These are phyloP conservation scores for Buathra laborator DNA, from an alignment of 2,888 invertebrate species.

Conservation along the genomic window DNA sequence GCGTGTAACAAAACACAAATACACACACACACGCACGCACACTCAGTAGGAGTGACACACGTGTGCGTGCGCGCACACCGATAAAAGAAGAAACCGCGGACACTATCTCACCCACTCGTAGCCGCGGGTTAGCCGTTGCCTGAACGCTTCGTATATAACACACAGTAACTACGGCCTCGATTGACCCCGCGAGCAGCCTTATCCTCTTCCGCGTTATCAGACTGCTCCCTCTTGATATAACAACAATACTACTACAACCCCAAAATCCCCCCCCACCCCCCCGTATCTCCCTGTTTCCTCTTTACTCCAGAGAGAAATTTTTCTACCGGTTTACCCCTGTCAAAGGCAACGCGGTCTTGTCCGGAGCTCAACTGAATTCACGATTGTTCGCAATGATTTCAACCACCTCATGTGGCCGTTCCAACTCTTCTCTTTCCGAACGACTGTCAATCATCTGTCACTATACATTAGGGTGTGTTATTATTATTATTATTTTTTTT, in stretches of 20 bases:
- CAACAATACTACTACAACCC: conserved; percentile 6
- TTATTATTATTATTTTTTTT: neutral
- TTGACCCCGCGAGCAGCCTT: conserved; percentile 21
- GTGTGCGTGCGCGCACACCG: conserved; percentile 28
- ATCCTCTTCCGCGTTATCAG: conserved; percentile 33
- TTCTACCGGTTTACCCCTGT: neutral
- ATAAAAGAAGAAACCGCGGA: conserved; percentile 17
- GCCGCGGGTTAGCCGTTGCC: conserved; percentile 6
- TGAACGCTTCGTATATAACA: conserved; percentile 15
- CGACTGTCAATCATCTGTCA: neutral
- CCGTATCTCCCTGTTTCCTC: neutral
- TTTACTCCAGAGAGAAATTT: neutral
- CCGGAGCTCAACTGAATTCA: conserved; percentile 1
- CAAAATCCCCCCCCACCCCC: neutral
- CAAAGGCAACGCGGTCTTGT: neutral
- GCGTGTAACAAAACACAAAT: neutral
- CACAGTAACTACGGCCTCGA: conserved; percentile 37
- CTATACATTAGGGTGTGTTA: conserved; percentile 7
- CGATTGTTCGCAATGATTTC: conserved; percentile 4
- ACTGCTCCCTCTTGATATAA: conserved; percentile 13
- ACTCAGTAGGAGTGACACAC: conserved; percentile 12
- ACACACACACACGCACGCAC: neutral
- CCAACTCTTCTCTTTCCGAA: neutral
- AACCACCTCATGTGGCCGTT: conserved; percentile 1
- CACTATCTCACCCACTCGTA: conserved; percentile 29